Evolutionary conservation across 2,888 invertebrate genomes (phyloP).

Genomic region (Cantharis nigra): DNA sequence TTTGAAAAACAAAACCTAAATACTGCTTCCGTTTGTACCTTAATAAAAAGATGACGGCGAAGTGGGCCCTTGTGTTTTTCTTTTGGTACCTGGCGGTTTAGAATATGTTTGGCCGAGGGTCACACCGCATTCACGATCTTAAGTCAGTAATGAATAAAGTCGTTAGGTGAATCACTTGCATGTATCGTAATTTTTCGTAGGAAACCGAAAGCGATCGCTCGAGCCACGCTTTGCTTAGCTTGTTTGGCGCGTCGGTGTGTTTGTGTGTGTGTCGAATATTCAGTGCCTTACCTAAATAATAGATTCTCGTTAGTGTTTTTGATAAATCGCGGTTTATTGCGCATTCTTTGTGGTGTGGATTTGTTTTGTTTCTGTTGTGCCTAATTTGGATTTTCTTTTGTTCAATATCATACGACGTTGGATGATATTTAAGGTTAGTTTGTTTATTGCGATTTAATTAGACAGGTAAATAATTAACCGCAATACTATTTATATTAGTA

Average conservation of each 20-base stretch:
- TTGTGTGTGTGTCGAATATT: conserved; percentile 30
- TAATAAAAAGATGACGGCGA: conserved; percentile 9
- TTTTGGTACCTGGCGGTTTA: neutral
- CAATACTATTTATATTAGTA: neutral
- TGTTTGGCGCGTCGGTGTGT: conserved; percentile 46
- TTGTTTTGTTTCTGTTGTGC: conserved; percentile 20
- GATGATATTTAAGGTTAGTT: conserved; percentile 10
- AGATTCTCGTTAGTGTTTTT: conserved; percentile 39
- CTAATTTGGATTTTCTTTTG: conserved; percentile 6
- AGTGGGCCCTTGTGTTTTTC: conserved; percentile 8
- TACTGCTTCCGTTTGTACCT: conserved; percentile 16
- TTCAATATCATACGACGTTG: neutral
- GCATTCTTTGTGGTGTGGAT: conserved; percentile 21
- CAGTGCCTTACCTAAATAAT: conserved; percentile 44
- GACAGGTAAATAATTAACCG: neutral
- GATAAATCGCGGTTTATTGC: conserved; percentile 27
- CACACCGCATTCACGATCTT: neutral
- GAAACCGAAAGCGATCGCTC: conserved; percentile 42
- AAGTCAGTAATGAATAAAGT: conserved; percentile 6
- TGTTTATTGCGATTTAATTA: neutral
- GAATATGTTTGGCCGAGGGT: neutral
- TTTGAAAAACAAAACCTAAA: conserved; percentile 15
- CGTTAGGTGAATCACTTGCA: conserved; percentile 43
- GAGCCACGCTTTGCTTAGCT: conserved; percentile 42
- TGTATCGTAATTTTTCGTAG: conserved; percentile 41